Evolutionary conservation across 2,888 invertebrate genomes (phyloP), one percentile per base, ranked within the genome.

Genomic region (Hirtodrosophila alboralis): DNA sequence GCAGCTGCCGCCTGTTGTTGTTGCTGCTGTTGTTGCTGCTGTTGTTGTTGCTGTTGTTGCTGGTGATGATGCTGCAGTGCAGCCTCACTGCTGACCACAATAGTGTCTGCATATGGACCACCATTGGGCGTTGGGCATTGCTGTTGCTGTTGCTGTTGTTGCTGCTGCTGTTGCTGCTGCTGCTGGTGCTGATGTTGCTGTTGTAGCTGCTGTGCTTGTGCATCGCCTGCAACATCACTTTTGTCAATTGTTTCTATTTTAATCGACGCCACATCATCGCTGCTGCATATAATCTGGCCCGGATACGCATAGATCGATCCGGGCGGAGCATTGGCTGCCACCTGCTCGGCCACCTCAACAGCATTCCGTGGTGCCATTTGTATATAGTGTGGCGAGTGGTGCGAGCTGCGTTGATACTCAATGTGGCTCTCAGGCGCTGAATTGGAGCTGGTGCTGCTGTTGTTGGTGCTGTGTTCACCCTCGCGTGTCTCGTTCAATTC

Each of bases 181-280:
- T 72, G 74, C 13, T 86, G 87, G 3, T 75, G 73, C 34, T 64
- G 69, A 3, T 72, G 79, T 1, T 79, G 84, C 30, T 76, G 86
- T 9, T 69, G 75, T 27, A 70, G 72, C 23, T 70, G 76, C 1
- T 45, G 63, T 31, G 44, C 62, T 6, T 75, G 83, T 1, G 75
- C 64, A 9, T 86, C 85, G 2, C 66, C 72, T 3, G 72, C 34
- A 3, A 72, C 71, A 18, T 80, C 85, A 0, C 84, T 87, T 58
- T 90, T 90, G 30, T 90, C 90, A 7, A 88, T 86, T 0, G 84
- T 76, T 47, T 90, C 90, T 16, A 88, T 84, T 67, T 90, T 90
- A n/a, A 90, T 90, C n/a, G 73, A 64, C 18, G 80, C 41, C 49
- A 68, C 86, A 63, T 85, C 86, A 0, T 90, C 86, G 2, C 79